These are phyloP conservation scores for Drosophila cardini DNA, from an alignment of 1,140 invertebrate species.

Conservation along the genomic window DNA sequence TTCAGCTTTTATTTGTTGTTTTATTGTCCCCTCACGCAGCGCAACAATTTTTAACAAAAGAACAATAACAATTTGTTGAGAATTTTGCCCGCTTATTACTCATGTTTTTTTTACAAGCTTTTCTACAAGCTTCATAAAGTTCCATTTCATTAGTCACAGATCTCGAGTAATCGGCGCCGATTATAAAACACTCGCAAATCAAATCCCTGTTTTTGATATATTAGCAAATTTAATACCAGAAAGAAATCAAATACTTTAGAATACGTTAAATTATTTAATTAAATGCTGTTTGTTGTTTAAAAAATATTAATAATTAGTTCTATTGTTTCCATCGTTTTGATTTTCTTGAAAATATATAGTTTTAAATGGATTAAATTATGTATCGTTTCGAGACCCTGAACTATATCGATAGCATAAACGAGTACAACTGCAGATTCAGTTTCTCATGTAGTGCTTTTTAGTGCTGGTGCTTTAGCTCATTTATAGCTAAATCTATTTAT, in stretches of 20 bases:
- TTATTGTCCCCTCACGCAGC: slow-evolving; percentile 3
- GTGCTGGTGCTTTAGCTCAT: no score
- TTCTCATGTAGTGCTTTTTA: no score
- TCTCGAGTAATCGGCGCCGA: neutral
- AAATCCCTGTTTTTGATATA: no score
- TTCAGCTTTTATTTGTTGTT: neutral
- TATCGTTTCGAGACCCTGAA: no score
- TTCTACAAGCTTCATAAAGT: neutral
- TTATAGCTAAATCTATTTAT: no score
- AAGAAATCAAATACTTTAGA: neutral
- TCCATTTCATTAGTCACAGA: slow-evolving; percentile 23
- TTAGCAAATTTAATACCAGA: neutral
- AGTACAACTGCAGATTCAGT: no score
- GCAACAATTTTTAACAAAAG: slow-evolving; percentile 5
- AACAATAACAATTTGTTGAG: neutral
- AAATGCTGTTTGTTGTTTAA: no score
- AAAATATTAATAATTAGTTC: no score
- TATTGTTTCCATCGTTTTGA: no score
- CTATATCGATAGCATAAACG: no score
- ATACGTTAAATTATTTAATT: neutral
- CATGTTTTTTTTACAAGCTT: neutral
- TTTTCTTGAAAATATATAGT: no score
- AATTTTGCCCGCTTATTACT: slow-evolving; percentile 3
- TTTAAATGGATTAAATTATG: no score
- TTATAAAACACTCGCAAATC: neutral